Base-by-base conservation (phyloP, 2,888 invertebrate species). In the Sphinx pinastri region DNA sequence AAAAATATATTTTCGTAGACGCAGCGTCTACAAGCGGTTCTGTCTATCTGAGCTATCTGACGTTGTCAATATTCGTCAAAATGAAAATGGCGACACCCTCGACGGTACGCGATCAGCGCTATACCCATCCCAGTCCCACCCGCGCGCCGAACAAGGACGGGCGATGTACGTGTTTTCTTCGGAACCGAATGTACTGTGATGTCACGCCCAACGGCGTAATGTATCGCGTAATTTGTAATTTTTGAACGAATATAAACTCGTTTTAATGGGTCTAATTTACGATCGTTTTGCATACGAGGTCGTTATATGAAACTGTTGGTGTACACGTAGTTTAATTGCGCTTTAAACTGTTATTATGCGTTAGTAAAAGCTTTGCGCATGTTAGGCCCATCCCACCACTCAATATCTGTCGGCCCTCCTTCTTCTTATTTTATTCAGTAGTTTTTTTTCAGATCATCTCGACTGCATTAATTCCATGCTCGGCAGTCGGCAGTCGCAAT, bases 41-140 rank as follows among this genome's bases (percentile, higher is more conserved):
- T 92, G 93, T 93, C 93, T 93, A 93, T 93, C 93, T 93, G 93
- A 91, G 88, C 88, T 85, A 63, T 63, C 63, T 63, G 63, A 63
- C 63, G 95, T 95, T 95, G 95, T 95, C 95, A 95, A 95, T 95
- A 95, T 95, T 95, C 95, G 95, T 95, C 95, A 95, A 95, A 95
- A 93, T 87, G 95, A 95, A 95, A 95, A 95, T 95, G 95, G 95
- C 95, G 95, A 95, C 95, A 95, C 95, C 95, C 93, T 93, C 93
- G 92, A 92, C 92, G 87, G 92, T 92, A 91, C 90, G 92, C 93
- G 93, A 92, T 93, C 92, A 92, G 86, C 89, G 87, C 86, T 83
- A 74, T 77, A 71, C 58, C 80, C 72, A 72, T 90, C 90, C 79
- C 88, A 68, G 55, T 92, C 84, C 70, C 69, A 71, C 78, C 2